Base-by-base conservation (phyloP, 2,113 vertebrate species). In the Mystacornis crossleyi region DNA sequence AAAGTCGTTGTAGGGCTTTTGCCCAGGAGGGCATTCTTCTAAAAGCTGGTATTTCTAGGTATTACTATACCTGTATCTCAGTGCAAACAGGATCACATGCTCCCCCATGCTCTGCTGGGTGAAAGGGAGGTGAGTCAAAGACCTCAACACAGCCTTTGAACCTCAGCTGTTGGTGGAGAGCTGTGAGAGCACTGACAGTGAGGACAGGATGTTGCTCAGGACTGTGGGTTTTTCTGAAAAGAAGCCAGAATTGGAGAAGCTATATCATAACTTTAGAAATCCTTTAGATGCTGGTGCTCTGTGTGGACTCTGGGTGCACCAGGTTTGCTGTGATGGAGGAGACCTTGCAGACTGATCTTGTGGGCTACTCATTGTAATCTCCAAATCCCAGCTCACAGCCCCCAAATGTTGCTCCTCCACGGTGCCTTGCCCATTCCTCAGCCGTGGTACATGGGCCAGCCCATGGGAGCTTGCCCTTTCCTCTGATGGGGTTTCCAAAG, bases 21-120 rank as follows among this genome's bases (percentile, higher is more conserved):
- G 65, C 55, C 83, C 65, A 71, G 43, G 11, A 38, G 77, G 91
- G 23, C 69, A 91, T 96, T 96, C 89, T 70, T 95, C 19, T 54
- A 66, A 83, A 61, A 77, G 40, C 62, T 96, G 80, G 48, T 82
- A 19, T 88, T 82, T 93, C 64, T 83, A 87, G 81, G 61, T 87
- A 48, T 90, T 81, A 38, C 48, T 89, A 5, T 66, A 70, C 23
- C 36, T 26, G 48, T 14, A 28, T 48, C 55, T 86, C 77, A n/a
- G 21, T 67, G 17, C 79, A 92, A 86, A 64, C 47, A 81, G 75
- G 33, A 81, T 90, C 86, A 84, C 47, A 13, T 86, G 91, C 25
- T 70, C 17, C 34, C 28, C 48, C 36, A 45, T 0, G 1, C 55
- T 80, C 23, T 55, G 43, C 77, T 95, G 86, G 86, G 83, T 91